phyloP scores from a whole-genome alignment of 2,113 vertebrate genomes.

The Rhinogobius similis region DNA sequence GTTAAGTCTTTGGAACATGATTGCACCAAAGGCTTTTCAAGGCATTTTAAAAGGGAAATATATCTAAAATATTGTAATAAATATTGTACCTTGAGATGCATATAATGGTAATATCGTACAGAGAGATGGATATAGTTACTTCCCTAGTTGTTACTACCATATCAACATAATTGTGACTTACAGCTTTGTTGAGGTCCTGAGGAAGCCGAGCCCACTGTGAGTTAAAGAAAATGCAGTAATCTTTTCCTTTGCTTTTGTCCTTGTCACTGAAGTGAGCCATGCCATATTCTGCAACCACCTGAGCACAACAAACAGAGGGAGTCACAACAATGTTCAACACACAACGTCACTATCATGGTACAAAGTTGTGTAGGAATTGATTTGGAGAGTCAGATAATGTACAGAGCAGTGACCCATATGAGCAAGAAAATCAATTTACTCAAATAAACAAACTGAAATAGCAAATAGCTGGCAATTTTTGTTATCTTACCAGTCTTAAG shows the following conservation, averaged over 20 bases:
- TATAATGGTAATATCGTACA: no score
- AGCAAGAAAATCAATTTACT: not conserved
- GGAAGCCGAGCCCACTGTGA: slow-evolving; percentile 92
- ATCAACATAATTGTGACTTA: slow-evolving; percentile 73
- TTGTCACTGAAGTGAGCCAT: slow-evolving; percentile 90
- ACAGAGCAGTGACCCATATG: not conserved
- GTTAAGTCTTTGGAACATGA: no score
- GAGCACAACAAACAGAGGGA: slow-evolving; percentile 16
- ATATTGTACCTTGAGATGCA: no score
- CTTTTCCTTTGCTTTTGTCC: slow-evolving; percentile 81
- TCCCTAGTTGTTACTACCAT: not conserved
- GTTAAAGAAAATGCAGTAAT: slow-evolving; percentile 97
- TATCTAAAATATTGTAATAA: no score
- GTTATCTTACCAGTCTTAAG: not conserved
- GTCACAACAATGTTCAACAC: not conserved
- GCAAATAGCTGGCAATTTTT: not conserved
- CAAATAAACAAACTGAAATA: not conserved
- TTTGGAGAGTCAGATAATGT: not conserved
- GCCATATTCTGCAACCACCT: slow-evolving; percentile 89
- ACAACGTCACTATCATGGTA: not conserved
- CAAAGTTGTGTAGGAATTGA: not conserved
- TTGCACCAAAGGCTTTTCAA: no score
- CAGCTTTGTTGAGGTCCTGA: slow-evolving; percentile 89
- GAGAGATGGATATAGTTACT: no score
- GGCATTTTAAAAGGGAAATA: no score